A percentile compares a stretch with the other conserved stretches of the same genome.
Evolutionary conservation across 2,888 invertebrate species (phyloP).

Genomic region (Hydraecia micacea): DNA sequence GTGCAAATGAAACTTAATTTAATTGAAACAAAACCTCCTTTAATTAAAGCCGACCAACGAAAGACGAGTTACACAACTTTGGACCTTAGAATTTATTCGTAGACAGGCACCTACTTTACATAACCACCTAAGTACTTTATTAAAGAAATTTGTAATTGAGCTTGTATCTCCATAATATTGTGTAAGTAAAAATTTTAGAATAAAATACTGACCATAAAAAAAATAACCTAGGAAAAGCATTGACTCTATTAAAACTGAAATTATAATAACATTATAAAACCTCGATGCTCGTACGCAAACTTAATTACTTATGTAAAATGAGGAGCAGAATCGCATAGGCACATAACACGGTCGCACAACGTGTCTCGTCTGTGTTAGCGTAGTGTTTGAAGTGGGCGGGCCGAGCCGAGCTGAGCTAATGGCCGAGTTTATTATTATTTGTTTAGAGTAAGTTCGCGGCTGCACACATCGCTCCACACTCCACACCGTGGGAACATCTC

Average conservation of each 20-base stretch:
- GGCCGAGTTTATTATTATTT: constrained; percentile 68
- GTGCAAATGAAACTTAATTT: constrained; percentile 62
- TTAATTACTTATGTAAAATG: constrained; percentile 50
- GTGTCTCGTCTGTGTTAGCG: constrained; percentile 12
- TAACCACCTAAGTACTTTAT: constrained; percentile 38
- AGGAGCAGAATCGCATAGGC: constrained; percentile 14
- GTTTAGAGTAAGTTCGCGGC: constrained; percentile 61
- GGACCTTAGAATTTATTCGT: constrained; percentile 50
- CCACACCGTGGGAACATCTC: constrained; percentile 63
- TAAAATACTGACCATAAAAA: background rate
- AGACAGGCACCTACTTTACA: constrained; percentile 25
- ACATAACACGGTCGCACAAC: constrained; percentile 4
- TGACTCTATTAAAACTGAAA: constrained; percentile 18
- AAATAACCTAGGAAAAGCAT: background rate
- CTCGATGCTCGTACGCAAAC: constrained; percentile 15
- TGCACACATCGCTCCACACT: constrained; percentile 29
- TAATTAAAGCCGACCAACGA: constrained; percentile 66
- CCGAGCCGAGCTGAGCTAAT: constrained; percentile 52
- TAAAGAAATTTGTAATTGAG: constrained; percentile 14
- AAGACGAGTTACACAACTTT: constrained; percentile 45
- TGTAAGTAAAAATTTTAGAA: background rate
- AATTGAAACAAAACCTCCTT: constrained; percentile 66
- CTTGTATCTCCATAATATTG: constrained; percentile 4
- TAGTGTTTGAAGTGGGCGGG: constrained; percentile 42
- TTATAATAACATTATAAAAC: constrained; percentile 23